These are phyloP conservation scores for Notocelia uddmanniana DNA, from an alignment of 2,888 invertebrate genomes.

Conservation along the genomic window DNA sequence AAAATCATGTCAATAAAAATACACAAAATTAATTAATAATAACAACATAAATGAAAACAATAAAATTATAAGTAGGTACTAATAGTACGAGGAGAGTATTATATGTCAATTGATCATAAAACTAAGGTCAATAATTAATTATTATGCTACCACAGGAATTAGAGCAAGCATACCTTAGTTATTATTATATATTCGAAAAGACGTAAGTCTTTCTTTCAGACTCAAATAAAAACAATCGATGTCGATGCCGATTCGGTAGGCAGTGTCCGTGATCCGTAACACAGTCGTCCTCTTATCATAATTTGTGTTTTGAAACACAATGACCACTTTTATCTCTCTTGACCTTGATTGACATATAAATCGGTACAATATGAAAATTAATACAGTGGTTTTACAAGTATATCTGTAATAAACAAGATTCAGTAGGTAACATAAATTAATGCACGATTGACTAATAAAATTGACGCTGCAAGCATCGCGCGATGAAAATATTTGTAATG, in stretches of 20 bases:
- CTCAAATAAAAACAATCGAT: background rate
- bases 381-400: background rate
- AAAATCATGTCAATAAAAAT: too few relatives aligned
- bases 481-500: too few relatives aligned
- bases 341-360: background rate
- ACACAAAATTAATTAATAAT: too few relatives aligned
- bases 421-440: too few relatives aligned
- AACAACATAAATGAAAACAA: too few relatives aligned
- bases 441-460: background rate
- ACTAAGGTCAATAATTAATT: too few relatives aligned
- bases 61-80: too few relatives aligned
- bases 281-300: constrained; percentile 1
- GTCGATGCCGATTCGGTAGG: background rate
- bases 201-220: background rate
- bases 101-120: too few relatives aligned
- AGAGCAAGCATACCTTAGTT: background rate
- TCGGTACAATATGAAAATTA: background rate
- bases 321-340: background rate
- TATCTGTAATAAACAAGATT: background rate
- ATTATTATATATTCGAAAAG: background rate
- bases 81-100: too few relatives aligned
- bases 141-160: too few relatives aligned
- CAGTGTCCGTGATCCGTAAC: too few relatives aligned
- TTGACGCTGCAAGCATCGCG: too few relatives aligned
- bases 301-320: constrained; percentile 1